These are phyloP conservation scores for Troides aeacus DNA, from an alignment of 2,888 invertebrate species.

Conservation along the genomic window DNA sequence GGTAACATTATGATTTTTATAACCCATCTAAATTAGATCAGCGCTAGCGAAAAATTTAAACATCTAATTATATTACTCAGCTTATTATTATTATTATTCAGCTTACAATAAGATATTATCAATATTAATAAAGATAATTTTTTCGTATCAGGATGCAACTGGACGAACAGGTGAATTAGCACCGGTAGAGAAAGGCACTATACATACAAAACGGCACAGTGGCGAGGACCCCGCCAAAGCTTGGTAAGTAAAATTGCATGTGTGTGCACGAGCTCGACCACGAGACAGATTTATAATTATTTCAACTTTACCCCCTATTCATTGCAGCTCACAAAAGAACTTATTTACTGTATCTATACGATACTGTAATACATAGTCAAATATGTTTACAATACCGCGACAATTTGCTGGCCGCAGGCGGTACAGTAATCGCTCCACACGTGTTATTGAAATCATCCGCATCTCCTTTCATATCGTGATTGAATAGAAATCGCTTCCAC, in stretches of 20 bases:
- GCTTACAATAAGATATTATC: neutral
- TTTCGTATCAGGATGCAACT: conserved; percentile 58
- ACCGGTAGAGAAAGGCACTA: conserved; percentile 94
- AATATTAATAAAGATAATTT: neutral
- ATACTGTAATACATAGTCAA: neutral
- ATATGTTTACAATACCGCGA: neutral
- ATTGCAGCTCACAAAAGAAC: neutral
- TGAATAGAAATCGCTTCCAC: neutral
- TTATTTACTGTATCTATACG: neutral
- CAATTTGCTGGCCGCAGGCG: neutral
- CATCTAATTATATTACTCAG: too few relatives aligned
- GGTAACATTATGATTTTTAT: conserved; percentile 40
- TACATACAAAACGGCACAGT: conserved; percentile 96
- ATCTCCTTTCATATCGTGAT: neutral
- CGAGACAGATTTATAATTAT: neutral
- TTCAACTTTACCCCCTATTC: neutral
- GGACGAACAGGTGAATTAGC: conserved; percentile 79
- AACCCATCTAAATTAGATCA: too few relatives aligned
- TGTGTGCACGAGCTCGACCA: neutral
- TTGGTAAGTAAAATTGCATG: conserved; percentile 67
- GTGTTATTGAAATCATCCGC: neutral
- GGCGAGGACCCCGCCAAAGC: conserved; percentile 92
- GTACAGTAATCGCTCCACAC: neutral
- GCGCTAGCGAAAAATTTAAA: too few relatives aligned
- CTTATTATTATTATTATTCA: neutral